phyloP scores from a whole-genome alignment of 2,797 vertebrate species.

The Lepidocolaptes lacrymiger region DNA sequence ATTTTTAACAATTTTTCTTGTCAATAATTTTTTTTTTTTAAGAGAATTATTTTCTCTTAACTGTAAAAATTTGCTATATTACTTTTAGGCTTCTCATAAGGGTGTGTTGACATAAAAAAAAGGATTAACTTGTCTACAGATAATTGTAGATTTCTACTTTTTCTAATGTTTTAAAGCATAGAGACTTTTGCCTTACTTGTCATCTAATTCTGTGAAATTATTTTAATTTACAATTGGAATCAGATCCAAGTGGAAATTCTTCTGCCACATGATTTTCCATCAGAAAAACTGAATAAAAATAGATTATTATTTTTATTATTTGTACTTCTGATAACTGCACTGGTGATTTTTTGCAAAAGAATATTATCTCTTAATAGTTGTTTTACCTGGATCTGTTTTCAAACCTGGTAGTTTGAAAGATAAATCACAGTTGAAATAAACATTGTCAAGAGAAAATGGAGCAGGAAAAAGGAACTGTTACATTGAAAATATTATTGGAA shows the following conservation, averaged over 20 bases:
- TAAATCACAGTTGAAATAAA: neutral
- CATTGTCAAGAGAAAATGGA: neutral
- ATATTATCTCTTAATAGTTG: neutral
- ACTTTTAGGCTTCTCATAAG: neutral
- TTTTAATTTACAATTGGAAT: neutral
- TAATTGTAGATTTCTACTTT: neutral
- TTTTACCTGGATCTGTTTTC: neutral
- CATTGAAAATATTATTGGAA: neutral
- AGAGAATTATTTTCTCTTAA: neutral
- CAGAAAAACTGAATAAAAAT: neutral
- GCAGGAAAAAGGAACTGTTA: neutral
- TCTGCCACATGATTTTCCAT: neutral
- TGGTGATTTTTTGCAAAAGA: neutral
- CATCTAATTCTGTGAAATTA: neutral
- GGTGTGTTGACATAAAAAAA: neutral
- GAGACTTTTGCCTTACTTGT: neutral
- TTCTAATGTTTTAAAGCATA: neutral
- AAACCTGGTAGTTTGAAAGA: neutral
- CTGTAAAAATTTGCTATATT: neutral
- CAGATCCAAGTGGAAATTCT: neutral
- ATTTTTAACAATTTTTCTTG: neutral
- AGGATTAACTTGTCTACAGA: neutral
- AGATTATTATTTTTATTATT: no score
- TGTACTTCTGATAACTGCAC: fast-evolving
- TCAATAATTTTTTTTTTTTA: neutral